Evolutionary conservation across 2,797 vertebrate genomes (phyloP), one percentile per base, ranked within the genome.

Genomic region (Myotis vivesi): DNA sequence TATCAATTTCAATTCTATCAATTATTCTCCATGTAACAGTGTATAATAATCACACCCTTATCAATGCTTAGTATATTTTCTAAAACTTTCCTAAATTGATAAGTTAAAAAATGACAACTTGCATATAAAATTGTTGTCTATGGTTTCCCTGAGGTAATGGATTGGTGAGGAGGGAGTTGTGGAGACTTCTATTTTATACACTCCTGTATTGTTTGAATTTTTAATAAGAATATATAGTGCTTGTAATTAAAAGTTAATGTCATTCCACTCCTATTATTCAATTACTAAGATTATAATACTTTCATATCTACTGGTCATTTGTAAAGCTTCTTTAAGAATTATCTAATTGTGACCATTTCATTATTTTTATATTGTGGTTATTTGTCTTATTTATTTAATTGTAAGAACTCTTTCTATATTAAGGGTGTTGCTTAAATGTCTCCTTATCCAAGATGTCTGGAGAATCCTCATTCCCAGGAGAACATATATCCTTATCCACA

Each of bases 371-470:
- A 62, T 83, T 69, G 3, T 79, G 6, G 10, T 59, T 59, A 13
- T 82, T 94, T 93, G n/a, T 92, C 68, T 82, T 75, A 57, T 96
- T 83, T 83, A 53, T 71, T 94, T 33, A 92, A 83, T 92, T 95
- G 0, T 64, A 73, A 85, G 10, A 86, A 72, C 9, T 94, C 51
- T 79, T 92, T 92, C 55, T 75, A 79, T 89, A 53, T 77, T 85
- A 85, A 85, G 38, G 8, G 4, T 46, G 41, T 81, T 95, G 62
- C 30, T 85, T 90, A 87, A 94, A 92, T 85, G 41, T 91, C 46
- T 9, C 55, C 23, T 95, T 93, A 80, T 85, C 66, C 41, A 38
- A 77, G 30, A 90, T 90, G 12, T 59, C 46, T 76, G 83, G 53
- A 86, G 33, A 92, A 68, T 11, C 8, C 17, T 88, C 64, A 62